Percentiles rank a stretch among this genome's conserved stretches.
phyloP scores from a whole-genome alignment of 1,140 invertebrate species.

The Bombus waltoni region DNA sequence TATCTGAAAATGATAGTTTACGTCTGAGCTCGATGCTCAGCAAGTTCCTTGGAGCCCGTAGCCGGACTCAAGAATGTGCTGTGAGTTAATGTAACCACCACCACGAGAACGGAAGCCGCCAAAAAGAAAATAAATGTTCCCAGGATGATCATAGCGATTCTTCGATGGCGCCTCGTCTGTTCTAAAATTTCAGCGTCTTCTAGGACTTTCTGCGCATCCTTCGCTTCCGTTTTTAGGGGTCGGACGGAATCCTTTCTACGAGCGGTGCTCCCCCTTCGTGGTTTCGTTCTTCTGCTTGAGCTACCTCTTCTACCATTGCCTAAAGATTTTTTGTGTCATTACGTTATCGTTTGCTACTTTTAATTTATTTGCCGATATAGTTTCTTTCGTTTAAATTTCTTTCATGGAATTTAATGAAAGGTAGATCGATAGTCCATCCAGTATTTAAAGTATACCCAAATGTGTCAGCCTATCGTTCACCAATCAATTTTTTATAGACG shows the following conservation, averaged over 20 bases:
- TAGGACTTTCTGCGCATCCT: conserved; percentile 69
- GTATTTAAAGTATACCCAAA: neutral
- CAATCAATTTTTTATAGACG: neutral
- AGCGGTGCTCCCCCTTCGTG: conserved; percentile 63
- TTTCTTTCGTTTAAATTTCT: neutral
- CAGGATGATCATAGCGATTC: conserved; percentile 86
- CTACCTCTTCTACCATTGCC: conserved; percentile 78
- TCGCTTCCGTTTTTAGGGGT: conserved; percentile 79
- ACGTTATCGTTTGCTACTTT: neutral
- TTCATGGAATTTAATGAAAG: neutral
- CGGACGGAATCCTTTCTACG: conserved; percentile 77
- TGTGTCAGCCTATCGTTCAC: neutral
- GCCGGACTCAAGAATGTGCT: conserved; percentile 81
- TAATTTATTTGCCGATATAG: neutral
- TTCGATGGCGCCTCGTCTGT: conserved; percentile 85
- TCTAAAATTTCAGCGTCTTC: conserved; percentile 74
- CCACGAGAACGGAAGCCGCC: conserved; percentile 86
- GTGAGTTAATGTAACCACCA: conserved; percentile 89
- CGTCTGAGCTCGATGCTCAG: conserved; percentile 73
- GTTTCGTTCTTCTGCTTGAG: conserved; percentile 67
- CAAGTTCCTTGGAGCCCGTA: conserved; percentile 71
- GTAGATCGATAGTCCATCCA: no score
- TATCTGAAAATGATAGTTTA: conserved; percentile 62
- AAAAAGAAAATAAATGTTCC: conserved; percentile 87
- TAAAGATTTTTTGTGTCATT: conserved; percentile 55